A percentile compares a stretch with the other conserved stretches of the same genome.
These are phyloP conservation scores for Aphelenchoides bicaudatus DNA, from an alignment of 2,888 invertebrate species.

Conservation along the genomic window DNA sequence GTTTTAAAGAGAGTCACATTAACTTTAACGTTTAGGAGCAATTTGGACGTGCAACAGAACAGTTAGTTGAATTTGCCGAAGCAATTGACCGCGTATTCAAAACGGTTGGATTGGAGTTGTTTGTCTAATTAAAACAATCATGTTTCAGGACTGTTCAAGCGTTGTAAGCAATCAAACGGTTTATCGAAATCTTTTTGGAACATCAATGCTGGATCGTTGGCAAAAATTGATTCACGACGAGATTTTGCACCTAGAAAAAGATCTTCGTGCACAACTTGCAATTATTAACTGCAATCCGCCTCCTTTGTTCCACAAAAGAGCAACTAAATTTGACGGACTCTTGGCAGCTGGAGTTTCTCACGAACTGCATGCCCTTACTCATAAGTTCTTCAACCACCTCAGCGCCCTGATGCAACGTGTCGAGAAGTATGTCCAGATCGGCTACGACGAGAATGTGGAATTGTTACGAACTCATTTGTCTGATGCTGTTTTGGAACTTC, in stretches of 20 bases:
- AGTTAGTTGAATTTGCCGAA: constrained; percentile 50
- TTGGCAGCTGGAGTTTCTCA: constrained; percentile 49
- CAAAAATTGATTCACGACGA: constrained; percentile 30
- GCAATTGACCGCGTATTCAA: constrained; percentile 43
- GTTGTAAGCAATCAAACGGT: constrained; percentile 35
- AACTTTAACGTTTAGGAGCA: too few species aligned
- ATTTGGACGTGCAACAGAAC: too few species aligned
- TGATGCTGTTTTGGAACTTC: constrained; percentile 33
- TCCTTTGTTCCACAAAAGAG: constrained; percentile 44
- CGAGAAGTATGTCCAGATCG: constrained; percentile 31
- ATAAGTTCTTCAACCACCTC: constrained; percentile 29
- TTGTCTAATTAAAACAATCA: not conserved
- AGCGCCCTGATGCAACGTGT: constrained; percentile 23
- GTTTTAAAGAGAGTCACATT: too few species aligned
- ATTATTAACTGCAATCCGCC: constrained; percentile 31
- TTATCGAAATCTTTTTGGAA: constrained; percentile 35
- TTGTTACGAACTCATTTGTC: constrained; percentile 25
- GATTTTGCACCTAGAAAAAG: constrained; percentile 28
- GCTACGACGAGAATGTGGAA: constrained; percentile 30
- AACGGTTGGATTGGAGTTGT: constrained; percentile 26
- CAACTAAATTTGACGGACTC: constrained; percentile 43
- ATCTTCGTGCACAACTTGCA: constrained; percentile 22
- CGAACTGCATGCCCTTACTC: constrained; percentile 38
- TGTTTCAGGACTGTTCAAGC: constrained; percentile 43
- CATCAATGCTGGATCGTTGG: constrained; percentile 34